Percentiles rank a stretch among this genome's conserved stretches.
These are phyloP conservation scores for Harpegnathos saltator DNA, from an alignment of 1,140 invertebrate species.

Conservation along the genomic window DNA sequence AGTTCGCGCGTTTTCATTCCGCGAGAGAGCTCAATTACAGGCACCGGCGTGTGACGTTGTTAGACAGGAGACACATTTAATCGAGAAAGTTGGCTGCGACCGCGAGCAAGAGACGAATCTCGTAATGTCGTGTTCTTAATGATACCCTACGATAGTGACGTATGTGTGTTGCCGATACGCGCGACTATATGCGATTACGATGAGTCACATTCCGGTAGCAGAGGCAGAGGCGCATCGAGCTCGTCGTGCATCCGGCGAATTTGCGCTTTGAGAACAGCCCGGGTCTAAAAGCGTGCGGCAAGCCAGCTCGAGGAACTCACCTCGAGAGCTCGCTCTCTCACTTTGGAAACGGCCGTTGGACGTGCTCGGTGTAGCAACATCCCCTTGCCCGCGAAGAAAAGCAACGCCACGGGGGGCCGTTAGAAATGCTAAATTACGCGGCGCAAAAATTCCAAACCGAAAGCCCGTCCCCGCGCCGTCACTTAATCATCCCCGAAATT, in stretches of 20 bases:
- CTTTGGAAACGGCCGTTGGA: too few species aligned
- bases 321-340: too few species aligned
- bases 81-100: conserved; percentile 1
- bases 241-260: too few species aligned
- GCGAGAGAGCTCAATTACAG: conserved; percentile 35
- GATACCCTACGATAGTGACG: not conserved
- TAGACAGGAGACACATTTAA: conserved; percentile 21
- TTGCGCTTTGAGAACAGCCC: too few species aligned
- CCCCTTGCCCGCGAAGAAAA: not conserved
- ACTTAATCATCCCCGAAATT: conserved; percentile 43
- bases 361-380: not conserved
- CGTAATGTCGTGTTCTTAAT: not conserved
- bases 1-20: conserved; percentile 48
- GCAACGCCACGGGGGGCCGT: not conserved
- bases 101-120: not conserved
- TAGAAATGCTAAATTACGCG: conserved; percentile 15
- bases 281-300: too few species aligned
- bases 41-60: conserved; percentile 10
- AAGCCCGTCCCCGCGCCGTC: not conserved
- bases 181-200: too few species aligned
- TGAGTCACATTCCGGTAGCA: too few species aligned
- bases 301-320: too few species aligned
- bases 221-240: too few species aligned
- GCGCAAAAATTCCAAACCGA: conserved; percentile 19
- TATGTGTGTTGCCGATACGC: not conserved